These are phyloP conservation scores for Euproctis similis DNA, from an alignment of 2,888 invertebrate genomes.

Conservation along the genomic window DNA sequence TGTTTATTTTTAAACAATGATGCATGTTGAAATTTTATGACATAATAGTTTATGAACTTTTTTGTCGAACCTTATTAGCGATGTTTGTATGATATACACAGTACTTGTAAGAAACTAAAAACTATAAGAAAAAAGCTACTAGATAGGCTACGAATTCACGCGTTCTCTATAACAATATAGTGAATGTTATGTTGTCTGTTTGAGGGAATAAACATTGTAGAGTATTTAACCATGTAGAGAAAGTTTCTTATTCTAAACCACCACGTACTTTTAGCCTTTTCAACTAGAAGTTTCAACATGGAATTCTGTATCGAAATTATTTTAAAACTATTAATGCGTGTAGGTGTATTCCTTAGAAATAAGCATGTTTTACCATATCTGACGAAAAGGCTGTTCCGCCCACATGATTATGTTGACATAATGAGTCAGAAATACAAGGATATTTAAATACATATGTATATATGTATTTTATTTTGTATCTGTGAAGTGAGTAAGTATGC, in stretches of 20 bases:
- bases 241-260: conserved; percentile 36
- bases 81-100: too few relatives aligned
- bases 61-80: too few relatives aligned
- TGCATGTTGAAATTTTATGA: conserved; percentile 22
- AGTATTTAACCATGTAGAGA: conserved; percentile 35
- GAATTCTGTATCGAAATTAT: too few relatives aligned
- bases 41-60: conserved; percentile 11
- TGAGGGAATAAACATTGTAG: conserved; percentile 35
- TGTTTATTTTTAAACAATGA: conserved; percentile 35
- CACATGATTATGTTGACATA: conserved; percentile 60
- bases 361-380: conserved; percentile 39
- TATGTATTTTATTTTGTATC: too few relatives aligned
- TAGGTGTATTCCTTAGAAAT: conserved; percentile 20
- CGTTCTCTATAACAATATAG: background rate
- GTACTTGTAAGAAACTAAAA: too few relatives aligned
- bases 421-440: conserved; percentile 71
- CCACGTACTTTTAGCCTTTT: too few relatives aligned
- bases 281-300: too few relatives aligned
- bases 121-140: too few relatives aligned
- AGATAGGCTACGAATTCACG: conserved; percentile 5
- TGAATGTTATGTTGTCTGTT: conserved; percentile 36
- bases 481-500: too few relatives aligned
- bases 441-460: conserved; percentile 15
- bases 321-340: too few relatives aligned
- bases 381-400: conserved; percentile 58